Percentiles rank a stretch among this genome's conserved stretches.
These are phyloP conservation scores for Lepidostoma basale DNA, from an alignment of 1,140 invertebrate genomes.

Conservation along the genomic window DNA sequence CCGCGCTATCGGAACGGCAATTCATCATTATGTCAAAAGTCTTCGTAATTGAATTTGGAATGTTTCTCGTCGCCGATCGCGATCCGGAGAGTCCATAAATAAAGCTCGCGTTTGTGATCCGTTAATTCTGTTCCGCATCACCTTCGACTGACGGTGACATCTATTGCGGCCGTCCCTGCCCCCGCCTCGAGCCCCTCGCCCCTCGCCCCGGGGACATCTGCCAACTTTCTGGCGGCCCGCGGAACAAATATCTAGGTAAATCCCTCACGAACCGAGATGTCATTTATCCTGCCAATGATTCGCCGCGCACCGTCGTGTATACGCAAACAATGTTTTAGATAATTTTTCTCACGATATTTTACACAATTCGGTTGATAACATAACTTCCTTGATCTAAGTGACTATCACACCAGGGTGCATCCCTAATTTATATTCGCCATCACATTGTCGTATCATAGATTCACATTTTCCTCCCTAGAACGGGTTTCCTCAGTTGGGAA, in stretches of 20 bases:
- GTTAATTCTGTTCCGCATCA: conserved; percentile 6
- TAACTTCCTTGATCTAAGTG: too few relatives aligned
- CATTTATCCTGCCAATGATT: too few relatives aligned
- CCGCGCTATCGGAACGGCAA: not conserved
- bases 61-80: conserved; percentile 4
- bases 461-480: too few relatives aligned
- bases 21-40: conserved; percentile 21
- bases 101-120: not conserved
- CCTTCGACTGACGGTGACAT: conserved; percentile 7
- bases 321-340: too few relatives aligned
- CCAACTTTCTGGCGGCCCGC: not conserved
- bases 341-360: too few relatives aligned
- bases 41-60: conserved; percentile 19
- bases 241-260: not conserved
- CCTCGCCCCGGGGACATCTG: not conserved
- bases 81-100: not conserved
- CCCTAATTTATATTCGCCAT: too few relatives aligned
- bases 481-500: too few relatives aligned
- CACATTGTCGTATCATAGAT: too few relatives aligned
- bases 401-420: too few relatives aligned
- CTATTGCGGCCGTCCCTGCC: not conserved
- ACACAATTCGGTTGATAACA: too few relatives aligned
- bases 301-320: too few relatives aligned
- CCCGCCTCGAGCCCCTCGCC: too few relatives aligned
- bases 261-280: not conserved